These are phyloP conservation scores for Drosophila hydei DNA, from an alignment of 1,140 invertebrate genomes.

Conservation along the genomic window DNA sequence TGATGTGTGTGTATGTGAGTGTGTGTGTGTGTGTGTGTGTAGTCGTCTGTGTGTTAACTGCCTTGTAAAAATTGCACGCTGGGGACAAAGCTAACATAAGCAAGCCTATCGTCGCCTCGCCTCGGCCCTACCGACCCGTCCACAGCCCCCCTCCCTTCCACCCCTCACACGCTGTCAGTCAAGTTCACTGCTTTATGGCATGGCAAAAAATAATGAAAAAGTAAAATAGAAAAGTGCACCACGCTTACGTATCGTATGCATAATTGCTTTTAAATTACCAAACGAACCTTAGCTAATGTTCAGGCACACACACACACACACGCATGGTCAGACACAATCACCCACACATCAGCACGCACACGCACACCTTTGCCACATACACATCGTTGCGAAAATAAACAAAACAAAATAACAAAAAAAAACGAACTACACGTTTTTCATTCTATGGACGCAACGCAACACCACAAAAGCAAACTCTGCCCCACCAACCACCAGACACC, in stretches of 20 bases:
- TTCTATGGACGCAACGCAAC: constrained; percentile 10
- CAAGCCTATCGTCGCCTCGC: not conserved
- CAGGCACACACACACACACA: constrained; percentile 6
- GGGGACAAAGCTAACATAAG: constrained; percentile 47
- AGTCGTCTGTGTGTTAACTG: not conserved
- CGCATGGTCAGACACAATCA: constrained; percentile 1
- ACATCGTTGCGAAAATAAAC: constrained; percentile 51
- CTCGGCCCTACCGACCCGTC: not conserved
- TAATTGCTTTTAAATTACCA: constrained; percentile 75
- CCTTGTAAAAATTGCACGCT: constrained; percentile 46
- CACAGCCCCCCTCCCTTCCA: not conserved
- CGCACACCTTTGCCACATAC: not conserved
- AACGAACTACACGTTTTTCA: constrained; percentile 1
- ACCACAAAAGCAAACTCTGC: too few relatives aligned
- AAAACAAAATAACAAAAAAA: constrained; percentile 22
- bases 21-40: not conserved
- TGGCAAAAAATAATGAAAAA: constrained; percentile 15
- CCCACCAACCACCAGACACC: too few relatives aligned
- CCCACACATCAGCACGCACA: constrained; percentile 6
- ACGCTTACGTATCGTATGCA: constrained; percentile 50
- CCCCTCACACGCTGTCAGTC: constrained; percentile 4
- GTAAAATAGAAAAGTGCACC: constrained; percentile 24
- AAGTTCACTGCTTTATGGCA: constrained; percentile 22
- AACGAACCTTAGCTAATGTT: constrained; percentile 3
- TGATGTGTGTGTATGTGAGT: not conserved